These are phyloP conservation scores for Psilanteris sp. DNA, from an alignment of 1,140 invertebrate species.

Conservation along the genomic window DNA sequence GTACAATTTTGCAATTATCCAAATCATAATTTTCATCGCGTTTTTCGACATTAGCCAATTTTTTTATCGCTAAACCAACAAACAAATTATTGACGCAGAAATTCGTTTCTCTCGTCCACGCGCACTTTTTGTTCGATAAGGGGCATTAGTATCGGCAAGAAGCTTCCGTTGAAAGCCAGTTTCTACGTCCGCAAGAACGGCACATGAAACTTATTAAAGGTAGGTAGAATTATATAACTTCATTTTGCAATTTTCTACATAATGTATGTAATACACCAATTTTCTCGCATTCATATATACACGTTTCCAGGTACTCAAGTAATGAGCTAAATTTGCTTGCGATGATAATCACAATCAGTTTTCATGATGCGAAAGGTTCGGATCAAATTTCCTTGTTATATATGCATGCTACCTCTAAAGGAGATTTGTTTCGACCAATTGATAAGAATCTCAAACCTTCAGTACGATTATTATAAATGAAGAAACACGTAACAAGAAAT, in stretches of 20 bases:
- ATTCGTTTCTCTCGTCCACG: too few relatives aligned
- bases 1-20: too few relatives aligned
- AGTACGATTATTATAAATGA: slow-evolving; percentile 26
- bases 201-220: slow-evolving; percentile 22
- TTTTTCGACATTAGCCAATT: too few relatives aligned
- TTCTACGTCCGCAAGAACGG: slow-evolving; percentile 5
- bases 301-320: slow-evolving; percentile 34
- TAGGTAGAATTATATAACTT: slow-evolving; percentile 32
- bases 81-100: too few relatives aligned
- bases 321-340: slow-evolving; percentile 20
- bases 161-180: slow-evolving; percentile 2
- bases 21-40: too few relatives aligned
- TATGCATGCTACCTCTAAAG: slow-evolving; percentile 28
- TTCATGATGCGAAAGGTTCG: slow-evolving; percentile 29
- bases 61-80: too few relatives aligned
- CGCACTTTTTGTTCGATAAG: too few relatives aligned
- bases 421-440: slow-evolving; percentile 53
- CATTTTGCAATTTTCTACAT: slow-evolving; percentile 40
- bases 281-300: slow-evolving; percentile 32
- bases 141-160: too few relatives aligned
- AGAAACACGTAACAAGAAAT: slow-evolving; percentile 25
- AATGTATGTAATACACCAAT: slow-evolving; percentile 36
- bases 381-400: slow-evolving; percentile 50
- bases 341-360: slow-evolving; percentile 38
- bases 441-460: slow-evolving; percentile 47